A percentile compares a stretch with the other conserved stretches of the same genome.
Conservation (phyloP, 2,113 vertebrate species). For the Pelvicachromis taeniatus region DNA sequence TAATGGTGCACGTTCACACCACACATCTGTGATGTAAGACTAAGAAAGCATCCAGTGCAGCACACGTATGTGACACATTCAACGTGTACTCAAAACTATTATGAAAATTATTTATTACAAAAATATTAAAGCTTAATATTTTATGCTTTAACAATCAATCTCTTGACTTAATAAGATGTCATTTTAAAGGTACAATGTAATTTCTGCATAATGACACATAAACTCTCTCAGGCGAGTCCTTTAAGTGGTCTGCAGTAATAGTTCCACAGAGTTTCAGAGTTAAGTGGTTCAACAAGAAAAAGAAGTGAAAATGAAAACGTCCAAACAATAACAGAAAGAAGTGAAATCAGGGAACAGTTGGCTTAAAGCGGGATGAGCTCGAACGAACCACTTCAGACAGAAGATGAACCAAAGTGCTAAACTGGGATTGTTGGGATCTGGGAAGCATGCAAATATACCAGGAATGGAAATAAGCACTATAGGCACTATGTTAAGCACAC, state of each 20-base stretch:
- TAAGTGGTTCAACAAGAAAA: background rate
- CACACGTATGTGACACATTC: background rate
- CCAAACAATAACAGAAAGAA: background rate
- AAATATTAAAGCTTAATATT: no score
- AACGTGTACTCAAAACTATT: background rate
- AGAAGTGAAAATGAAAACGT: background rate
- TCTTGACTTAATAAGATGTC: background rate
- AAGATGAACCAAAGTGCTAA: background rate
- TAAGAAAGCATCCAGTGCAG: background rate
- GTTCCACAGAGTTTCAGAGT: no score
- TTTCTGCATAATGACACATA: background rate
- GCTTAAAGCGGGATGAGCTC: rapidly evolving
- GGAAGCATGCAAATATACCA: background rate
- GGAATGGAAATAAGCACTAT: background rate
- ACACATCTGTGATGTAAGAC: background rate
- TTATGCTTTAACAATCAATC: background rate
- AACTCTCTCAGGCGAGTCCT: background rate
- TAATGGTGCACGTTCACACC: background rate
- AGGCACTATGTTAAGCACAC: background rate
- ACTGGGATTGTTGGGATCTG: background rate
- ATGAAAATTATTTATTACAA: no score
- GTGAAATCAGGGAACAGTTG: background rate
- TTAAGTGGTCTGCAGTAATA: background rate
- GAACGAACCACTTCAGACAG: background rate
- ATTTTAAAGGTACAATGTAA: background rate